Base-by-base conservation (phyloP, 2,113 vertebrate genomes). In the Thomomys bottae region DNA sequence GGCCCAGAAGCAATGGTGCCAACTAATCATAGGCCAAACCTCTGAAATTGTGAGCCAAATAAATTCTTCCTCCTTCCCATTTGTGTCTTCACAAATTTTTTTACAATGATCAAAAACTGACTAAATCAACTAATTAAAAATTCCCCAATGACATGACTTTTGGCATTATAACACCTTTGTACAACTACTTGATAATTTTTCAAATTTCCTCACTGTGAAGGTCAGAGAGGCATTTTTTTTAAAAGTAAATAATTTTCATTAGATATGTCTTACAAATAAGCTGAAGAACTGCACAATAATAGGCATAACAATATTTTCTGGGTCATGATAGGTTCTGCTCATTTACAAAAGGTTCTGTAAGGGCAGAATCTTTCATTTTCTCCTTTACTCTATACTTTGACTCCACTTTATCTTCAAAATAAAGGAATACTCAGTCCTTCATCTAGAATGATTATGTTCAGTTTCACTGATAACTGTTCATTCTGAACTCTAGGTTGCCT, bases 401-500 rank as follows among this genome's bases (percentile, higher is more conserved):
- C 98, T 6, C 98, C 98, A 98, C 98, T 0, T 99, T 99, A 96
- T 99, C 98, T 97, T 99, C 98, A 88, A 99, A 99, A 92, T 98
- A 99, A 1, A 99, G 97, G 92, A 99, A 98, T 61, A 98, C 98
- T 0, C 98, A 98, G 98, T 98, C 17, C 97, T 98, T 99, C 97
- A 98, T 98, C 66, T 98, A 84, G 95, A 98, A 98, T 0, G 98
- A 98, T 95, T 99, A 98, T 98, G 98, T 90, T 98, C 96, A 93
- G 99, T 98, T 91, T 98, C n/a, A n/a, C n/a, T n/a, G n/a, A n/a
- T n/a, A n/a, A n/a, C n/a, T 98, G 97, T 99, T 98, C 84, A 98
- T 98, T 96, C 98, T 96, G 96, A 98, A 97, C 87, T 98, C 98
- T 18, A 98, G 98, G n/a, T 98, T 98, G 96, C 98, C 98, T 96